Percentiles rank a stretch among this genome's conserved stretches.
Conservation (phyloP, 1,140 invertebrate genomes). For the Mesaphorura yosii region DNA sequence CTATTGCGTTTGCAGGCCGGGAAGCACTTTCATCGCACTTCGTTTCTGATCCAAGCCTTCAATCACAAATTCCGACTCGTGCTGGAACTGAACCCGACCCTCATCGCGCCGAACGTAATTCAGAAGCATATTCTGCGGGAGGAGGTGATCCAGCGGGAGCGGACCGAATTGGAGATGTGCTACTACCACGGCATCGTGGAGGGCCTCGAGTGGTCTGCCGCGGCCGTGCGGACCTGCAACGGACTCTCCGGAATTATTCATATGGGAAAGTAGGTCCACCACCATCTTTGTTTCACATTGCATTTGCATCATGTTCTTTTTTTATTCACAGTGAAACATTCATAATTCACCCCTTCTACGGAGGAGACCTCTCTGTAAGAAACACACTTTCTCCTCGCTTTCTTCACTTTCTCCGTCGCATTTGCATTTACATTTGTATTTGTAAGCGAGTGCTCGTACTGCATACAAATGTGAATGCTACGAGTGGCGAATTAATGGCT, state of each 20-base stretch:
- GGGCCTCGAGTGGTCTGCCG: conserved; percentile 88
- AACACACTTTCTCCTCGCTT: no score
- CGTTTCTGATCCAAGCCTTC: conserved; percentile 87
- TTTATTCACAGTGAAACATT: no score
- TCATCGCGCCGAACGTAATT: conserved; percentile 27
- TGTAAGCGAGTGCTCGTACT: no score
- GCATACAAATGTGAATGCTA: no score
- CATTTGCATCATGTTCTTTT: no score
- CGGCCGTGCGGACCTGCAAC: conserved; percentile 92
- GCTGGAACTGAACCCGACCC: conserved; percentile 77
- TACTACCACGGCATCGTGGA: conserved; percentile 92
- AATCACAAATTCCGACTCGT: conserved; percentile 91
- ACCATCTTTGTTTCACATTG: no score
- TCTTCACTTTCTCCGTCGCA: no score
- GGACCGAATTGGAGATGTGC: conserved; percentile 42
- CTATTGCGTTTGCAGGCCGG: conserved; percentile 54
- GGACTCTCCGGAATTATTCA: conserved; percentile 92
- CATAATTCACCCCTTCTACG: conserved; percentile 91
- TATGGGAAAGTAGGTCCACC: no score
- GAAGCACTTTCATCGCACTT: conserved; percentile 85
- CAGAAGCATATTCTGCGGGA: conserved; percentile 28
- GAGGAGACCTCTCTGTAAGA: conserved; percentile 90
- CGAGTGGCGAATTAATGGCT: no score
- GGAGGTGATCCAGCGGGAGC: conserved; percentile 23
- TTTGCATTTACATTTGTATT: no score